Evolutionary conservation across 2,113 vertebrate species (phyloP).

Genomic region (Burhinus oedicnemus): DNA sequence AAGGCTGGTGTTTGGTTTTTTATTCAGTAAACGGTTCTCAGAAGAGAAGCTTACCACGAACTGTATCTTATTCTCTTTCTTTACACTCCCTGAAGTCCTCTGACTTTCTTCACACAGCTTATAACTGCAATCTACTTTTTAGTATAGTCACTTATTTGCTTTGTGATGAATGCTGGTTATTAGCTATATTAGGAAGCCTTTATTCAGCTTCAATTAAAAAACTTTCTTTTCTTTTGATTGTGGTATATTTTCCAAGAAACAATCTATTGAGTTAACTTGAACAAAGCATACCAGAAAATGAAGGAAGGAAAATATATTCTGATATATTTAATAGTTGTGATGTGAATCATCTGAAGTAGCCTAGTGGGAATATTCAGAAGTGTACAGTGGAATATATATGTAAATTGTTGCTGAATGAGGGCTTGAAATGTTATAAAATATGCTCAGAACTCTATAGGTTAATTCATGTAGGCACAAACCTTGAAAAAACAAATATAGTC

Average conservation of each 20-base stretch:
- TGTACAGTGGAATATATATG: background rate
- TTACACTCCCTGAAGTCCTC: background rate
- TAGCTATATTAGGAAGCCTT: background rate
- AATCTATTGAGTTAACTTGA: background rate
- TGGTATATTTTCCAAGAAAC: background rate
- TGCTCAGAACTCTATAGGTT: background rate
- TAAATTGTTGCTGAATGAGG: background rate
- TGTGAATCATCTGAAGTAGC: background rate
- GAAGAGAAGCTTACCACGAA: background rate
- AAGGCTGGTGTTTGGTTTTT: conserved; percentile 5
- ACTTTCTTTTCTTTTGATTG: background rate
- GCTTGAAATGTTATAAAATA: background rate
- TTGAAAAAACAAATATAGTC: background rate
- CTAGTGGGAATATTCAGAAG: background rate
- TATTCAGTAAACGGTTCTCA: background rate
- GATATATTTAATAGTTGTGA: background rate
- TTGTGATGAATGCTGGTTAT: background rate
- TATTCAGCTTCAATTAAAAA: background rate
- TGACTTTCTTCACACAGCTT: background rate
- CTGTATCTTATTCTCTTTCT: background rate
- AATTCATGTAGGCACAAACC: background rate
- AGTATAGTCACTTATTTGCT: background rate
- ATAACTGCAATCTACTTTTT: background rate
- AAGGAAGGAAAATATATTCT: background rate
- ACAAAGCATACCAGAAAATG: background rate